Conservation (phyloP, 2,797 vertebrate genomes). For the Dromococcyx pavoninus region DNA sequence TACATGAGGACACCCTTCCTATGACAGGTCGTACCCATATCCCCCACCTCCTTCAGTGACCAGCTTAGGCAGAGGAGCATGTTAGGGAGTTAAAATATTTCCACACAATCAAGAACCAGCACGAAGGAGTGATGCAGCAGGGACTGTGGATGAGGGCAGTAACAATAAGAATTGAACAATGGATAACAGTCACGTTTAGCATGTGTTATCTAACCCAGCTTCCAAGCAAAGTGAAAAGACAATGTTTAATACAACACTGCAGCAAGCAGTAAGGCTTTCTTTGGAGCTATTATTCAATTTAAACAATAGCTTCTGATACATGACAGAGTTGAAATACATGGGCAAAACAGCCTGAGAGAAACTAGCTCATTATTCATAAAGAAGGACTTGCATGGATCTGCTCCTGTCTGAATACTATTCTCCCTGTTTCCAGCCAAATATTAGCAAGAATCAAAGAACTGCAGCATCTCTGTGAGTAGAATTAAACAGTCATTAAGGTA, state of each 20-base stretch:
- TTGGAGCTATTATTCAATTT: not conserved
- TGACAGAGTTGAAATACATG: not conserved
- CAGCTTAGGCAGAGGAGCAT: not conserved
- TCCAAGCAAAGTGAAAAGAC: not conserved
- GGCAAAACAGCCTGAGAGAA: not conserved
- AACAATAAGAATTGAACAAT: not conserved
- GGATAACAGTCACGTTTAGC: not conserved
- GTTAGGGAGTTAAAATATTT: not conserved
- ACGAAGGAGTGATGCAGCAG: accelerated
- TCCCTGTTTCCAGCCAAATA: not conserved
- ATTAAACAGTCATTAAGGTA: not conserved
- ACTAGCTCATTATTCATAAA: not conserved
- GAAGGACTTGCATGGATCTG: not conserved
- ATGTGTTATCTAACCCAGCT: not conserved
- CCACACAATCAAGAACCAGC: not conserved
- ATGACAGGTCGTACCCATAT: accelerated
- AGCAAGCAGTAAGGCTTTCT: not conserved
- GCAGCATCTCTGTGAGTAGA: not conserved
- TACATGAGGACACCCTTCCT: not conserved
- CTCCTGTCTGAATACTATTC: not conserved
- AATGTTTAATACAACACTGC: not conserved
- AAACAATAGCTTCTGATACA: not conserved
- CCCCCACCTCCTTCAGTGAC: not conserved
- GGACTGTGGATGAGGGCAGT: not conserved
- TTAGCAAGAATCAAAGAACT: not conserved